Base-by-base conservation (phyloP, 2,888 invertebrate species). In the Acronicta aceris region DNA sequence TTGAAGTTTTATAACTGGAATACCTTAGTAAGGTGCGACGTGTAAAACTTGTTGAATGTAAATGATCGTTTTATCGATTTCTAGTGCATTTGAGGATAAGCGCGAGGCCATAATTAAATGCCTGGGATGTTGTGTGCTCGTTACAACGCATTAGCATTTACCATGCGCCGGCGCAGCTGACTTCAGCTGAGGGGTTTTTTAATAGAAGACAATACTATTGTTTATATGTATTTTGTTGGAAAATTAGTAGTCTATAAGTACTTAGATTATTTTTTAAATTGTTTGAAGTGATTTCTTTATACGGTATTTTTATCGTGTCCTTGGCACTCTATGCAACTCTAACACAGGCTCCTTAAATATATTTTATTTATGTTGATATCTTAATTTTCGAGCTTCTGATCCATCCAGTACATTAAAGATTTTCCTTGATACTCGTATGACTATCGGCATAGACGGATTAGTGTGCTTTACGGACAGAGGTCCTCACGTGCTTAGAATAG, bases 71-170 rank as follows among this genome's bases (percentile, higher is more conserved):
- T 53, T 30, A 53, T 43, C 17, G 48, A 47, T 60, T 51, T 68
- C 43, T 48, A 62, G 54, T 52, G 21, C 49, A 47, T 65, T 60
- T 52, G 51, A 65, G 56, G 45, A 66, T 63, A 58, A 61, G 10
- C 66, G 21, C 69, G 52, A 66, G 67, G 65, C 50, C 51, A 50
- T 50, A 73, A 78, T 65, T 77, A 33, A 51, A 75, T 69, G 59
- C 61, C 55, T 68, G 70, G 66, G 61, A 79, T 74, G 66, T 71
- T 68, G 69, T 81, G 68, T 80, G 56, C 76, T 63, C 65, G 57
- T 62, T 74, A 73, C 71, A 61, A 50, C 52, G 33, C 21, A 62
- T 74, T 68, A 65, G 49, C 65, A 72, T 76, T 61, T 50, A 33
- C 49, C 40, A 12, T 53, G 64, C 51, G 56, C 47, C 13, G 36